phyloP scores from a whole-genome alignment of 23 tunicate species.

The Ciona savignyi region DNA sequence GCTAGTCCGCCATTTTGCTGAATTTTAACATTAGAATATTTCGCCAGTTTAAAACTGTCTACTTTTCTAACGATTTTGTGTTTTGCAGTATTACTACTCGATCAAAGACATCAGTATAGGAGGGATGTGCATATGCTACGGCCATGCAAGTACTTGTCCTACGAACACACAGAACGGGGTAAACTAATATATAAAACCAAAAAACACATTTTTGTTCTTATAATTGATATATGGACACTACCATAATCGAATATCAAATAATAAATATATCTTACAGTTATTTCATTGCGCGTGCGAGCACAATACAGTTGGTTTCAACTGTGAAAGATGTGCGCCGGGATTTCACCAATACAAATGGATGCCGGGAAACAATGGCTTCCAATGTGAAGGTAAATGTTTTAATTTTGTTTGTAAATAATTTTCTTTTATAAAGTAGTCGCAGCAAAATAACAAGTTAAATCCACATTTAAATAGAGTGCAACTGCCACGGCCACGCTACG shows the following conservation, averaged over 20 bases:
- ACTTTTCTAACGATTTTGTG: too few relatives aligned
- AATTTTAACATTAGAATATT: too few relatives aligned
- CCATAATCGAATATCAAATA: neutral
- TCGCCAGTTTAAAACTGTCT: neutral
- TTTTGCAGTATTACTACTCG: constrained; percentile 91
- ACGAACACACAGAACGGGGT: constrained; percentile 45
- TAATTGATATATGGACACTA: too few relatives aligned
- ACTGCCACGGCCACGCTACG: constrained; percentile 86
- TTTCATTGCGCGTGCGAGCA: constrained; percentile 72
- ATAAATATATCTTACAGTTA: constrained; percentile 25
- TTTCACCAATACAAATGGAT: constrained; percentile 70
- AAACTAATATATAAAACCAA: constrained; percentile 2
- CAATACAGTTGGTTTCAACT: constrained; percentile 81
- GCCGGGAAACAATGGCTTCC: constrained; percentile 75
- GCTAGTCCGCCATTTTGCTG: neutral
- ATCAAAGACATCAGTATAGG: constrained; percentile 94
- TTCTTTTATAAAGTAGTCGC: neutral
- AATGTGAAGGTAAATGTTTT: constrained; percentile 75
- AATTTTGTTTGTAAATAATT: too few relatives aligned
- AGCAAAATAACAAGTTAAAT: neutral
- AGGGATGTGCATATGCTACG: constrained; percentile 94
- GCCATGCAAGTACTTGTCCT: constrained; percentile 82
- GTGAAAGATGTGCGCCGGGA: constrained; percentile 69
- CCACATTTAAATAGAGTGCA: too few relatives aligned
- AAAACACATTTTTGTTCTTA: neutral